Base-by-base conservation (phyloP, 1,140 invertebrate species). In the Sesamia nonagrioides region DNA sequence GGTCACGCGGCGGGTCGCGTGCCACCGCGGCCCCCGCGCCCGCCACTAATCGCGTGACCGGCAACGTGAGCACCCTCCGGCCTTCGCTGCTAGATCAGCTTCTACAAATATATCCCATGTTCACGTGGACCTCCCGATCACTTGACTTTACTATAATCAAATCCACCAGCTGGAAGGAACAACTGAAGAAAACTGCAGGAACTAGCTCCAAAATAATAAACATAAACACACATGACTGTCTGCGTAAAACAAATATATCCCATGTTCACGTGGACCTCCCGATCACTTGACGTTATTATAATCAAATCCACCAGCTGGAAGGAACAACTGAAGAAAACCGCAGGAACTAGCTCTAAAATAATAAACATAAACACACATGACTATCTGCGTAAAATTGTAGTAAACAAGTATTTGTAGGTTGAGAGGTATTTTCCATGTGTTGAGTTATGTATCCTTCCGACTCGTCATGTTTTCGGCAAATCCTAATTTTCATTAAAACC, bases 21-120 rank as follows among this genome's bases (percentile, higher is more conserved):
- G 66, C 66, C 54, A 9, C 54, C 54, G 7, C 54, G 13, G 54
- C 18, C 42, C 60, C 33, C 60, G 33, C 60, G 33, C 33, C 42
- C 66, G 17, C n/a, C 40, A 27, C 63, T 1, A 17, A 6, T 17
- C 69, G 69, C 69, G 69, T 72, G 48, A 11, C n/a, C 35, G 2
- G 9, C 69, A 72, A 56, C 69, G 69, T 72, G 69, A 54, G 50
- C 69, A 72, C 69, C 50, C 50, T 56, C 48, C 50, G 50, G 48
- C 50, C 48, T 72, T 52, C 69, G 42, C 1, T 2, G 21, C 42
- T 27, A 69, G 66, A 69, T 69, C 42, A 69, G 66, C 66, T 69
- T 50, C 66, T 69, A 50, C 42, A 48, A 69, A 69, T 69, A 50
- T 69, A n/a, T 42, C 35, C 40, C 40, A 40, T 63, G 35, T 42